Evolutionary conservation across 2,888 invertebrate species (phyloP).

Genomic region (Drosophila mimica): DNA sequence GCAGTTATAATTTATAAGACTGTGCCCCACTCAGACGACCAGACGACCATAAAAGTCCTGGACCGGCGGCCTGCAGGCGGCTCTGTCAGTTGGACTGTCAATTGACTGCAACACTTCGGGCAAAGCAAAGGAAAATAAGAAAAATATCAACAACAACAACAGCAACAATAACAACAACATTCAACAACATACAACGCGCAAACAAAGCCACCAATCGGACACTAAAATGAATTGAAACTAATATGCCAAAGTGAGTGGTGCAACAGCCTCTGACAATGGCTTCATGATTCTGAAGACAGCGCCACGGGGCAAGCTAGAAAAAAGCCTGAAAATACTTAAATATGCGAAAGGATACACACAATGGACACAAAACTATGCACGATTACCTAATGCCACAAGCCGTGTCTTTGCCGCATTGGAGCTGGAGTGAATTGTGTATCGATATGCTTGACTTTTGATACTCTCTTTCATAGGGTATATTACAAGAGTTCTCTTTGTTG

Average conservation of each 20-base stretch:
- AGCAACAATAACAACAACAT: conserved; percentile 19
- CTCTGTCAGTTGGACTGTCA: conserved; percentile 80
- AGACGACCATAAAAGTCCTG: conserved; percentile 78
- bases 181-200: conserved; percentile 47
- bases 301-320: conserved; percentile 53
- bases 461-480: background rate
- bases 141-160: conserved; percentile 10
- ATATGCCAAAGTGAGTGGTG: conserved; percentile 80
- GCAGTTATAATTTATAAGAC: conserved; percentile 75
- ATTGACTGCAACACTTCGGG: conserved; percentile 78
- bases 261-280: conserved; percentile 67
- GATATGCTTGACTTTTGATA: conserved; percentile 5
- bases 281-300: conserved; percentile 70
- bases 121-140: conserved; percentile 25
- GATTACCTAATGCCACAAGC: conserved; percentile 68
- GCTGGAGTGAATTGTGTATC: conserved; percentile 21
- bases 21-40: conserved; percentile 50
- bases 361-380: conserved; percentile 48
- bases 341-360: conserved; percentile 70
- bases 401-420: conserved; percentile 11
- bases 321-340: conserved; percentile 31
- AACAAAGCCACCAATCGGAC: conserved; percentile 74
- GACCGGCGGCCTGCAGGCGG: conserved; percentile 73
- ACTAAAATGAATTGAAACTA: conserved; percentile 82
- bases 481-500: background rate